Evolutionary conservation across 1,140 invertebrate species (phyloP).

Genomic region (Neodiprion pinetum): DNA sequence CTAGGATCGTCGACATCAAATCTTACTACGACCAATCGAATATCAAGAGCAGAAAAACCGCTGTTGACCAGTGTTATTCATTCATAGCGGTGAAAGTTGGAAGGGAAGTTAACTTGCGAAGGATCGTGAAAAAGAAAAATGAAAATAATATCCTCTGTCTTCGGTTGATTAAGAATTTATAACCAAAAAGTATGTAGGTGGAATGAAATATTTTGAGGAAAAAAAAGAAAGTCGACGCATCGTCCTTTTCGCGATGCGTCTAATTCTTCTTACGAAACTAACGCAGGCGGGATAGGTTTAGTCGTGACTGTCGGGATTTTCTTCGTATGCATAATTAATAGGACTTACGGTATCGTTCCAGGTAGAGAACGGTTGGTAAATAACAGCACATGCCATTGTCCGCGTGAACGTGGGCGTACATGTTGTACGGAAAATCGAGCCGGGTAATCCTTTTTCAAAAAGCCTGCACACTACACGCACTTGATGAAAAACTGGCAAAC

Average conservation of each 20-base stretch:
- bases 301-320: no score
- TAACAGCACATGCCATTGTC: conserved; percentile 60
- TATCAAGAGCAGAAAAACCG: no score
- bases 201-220: conserved; percentile 34
- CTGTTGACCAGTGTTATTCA: no score
- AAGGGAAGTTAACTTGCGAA: no score
- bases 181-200: no score
- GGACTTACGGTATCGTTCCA: conserved; percentile 57
- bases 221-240: no score
- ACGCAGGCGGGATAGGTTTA: background rate
- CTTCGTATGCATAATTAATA: no score
- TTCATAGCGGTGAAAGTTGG: no score
- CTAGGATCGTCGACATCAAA: no score
- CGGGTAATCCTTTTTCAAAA: conserved; percentile 24
- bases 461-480: conserved; percentile 25
- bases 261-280: background rate
- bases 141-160: background rate
- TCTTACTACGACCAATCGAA: no score
- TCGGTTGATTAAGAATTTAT: no score
- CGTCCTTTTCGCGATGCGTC: background rate
- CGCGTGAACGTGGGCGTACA: conserved; percentile 56
- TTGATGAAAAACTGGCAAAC: conserved; percentile 24
- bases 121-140: background rate
- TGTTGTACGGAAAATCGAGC: conserved; percentile 33
- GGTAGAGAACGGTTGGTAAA: conserved; percentile 53